Evolutionary conservation across 2,888 invertebrate species (phyloP).

Genomic region (Netelia melanura): DNA sequence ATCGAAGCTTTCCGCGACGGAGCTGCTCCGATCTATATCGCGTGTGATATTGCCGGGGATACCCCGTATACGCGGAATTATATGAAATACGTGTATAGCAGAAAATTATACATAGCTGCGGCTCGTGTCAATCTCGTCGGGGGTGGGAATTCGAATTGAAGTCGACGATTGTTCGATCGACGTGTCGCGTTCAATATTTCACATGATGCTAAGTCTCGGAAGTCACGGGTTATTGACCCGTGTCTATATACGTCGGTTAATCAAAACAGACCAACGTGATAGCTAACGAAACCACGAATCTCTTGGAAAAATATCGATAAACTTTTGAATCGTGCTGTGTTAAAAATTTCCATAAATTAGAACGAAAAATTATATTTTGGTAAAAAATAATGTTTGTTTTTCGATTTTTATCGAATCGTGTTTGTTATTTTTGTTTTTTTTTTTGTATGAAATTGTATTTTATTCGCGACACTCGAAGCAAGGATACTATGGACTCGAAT

Average conservation of each 20-base stretch:
- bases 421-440: neutral
- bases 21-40: slow-evolving; percentile 61
- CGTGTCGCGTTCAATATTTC: slow-evolving; percentile 71
- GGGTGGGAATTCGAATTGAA: neutral
- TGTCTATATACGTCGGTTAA: neutral
- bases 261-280: neutral
- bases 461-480: slow-evolving; percentile 4
- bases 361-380: neutral
- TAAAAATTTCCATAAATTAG: no score
- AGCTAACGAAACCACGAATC: neutral
- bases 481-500: slow-evolving; percentile 19
- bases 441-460: neutral
- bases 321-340: no score
- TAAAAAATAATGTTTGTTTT: neutral
- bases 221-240: slow-evolving; percentile 66
- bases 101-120: neutral
- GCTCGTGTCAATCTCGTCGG: neutral
- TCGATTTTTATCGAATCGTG: neutral
- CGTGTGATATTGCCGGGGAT: neutral
- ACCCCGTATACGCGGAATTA: neutral
- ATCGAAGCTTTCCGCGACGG: slow-evolving; percentile 57
- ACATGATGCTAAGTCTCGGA: slow-evolving; percentile 63
- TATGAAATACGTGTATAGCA: neutral
- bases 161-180: slow-evolving; percentile 70
- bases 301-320: no score